A percentile compares a stretch with the other conserved stretches of the same genome.
phyloP scores from a whole-genome alignment of 2,888 invertebrate genomes.

The Crematogaster levior region DNA sequence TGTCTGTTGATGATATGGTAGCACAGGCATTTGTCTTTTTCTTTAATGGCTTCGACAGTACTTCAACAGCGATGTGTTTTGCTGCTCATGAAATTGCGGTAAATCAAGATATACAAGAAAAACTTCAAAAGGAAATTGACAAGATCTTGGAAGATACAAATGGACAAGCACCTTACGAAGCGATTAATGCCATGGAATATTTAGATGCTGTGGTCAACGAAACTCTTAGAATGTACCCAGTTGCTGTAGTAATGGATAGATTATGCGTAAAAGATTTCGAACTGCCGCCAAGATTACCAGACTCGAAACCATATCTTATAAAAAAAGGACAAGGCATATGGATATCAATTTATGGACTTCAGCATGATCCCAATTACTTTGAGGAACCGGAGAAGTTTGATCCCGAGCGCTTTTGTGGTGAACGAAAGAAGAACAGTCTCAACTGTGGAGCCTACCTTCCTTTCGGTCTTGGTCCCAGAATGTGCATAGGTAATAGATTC shows the following conservation, averaged over 20 bases:
- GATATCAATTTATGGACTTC: constrained; percentile 82
- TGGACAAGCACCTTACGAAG: neutral
- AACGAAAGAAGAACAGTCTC: constrained; percentile 82
- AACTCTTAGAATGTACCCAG: constrained; percentile 78
- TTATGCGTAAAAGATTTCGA: constrained; percentile 80
- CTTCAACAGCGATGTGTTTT: constrained; percentile 77
- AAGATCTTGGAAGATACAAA: no score
- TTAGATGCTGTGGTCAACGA: constrained; percentile 81
- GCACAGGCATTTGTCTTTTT: constrained; percentile 86
- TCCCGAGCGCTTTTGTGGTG: constrained; percentile 83
- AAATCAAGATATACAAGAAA: neutral
- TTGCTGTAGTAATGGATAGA: constrained; percentile 76
- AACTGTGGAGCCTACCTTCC: constrained; percentile 75
- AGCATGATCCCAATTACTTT: constrained; percentile 82
- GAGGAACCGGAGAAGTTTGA: constrained; percentile 83
- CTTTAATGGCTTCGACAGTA: constrained; percentile 81
- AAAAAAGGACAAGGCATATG: constrained; percentile 78
- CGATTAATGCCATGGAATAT: neutral
- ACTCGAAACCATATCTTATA: constrained; percentile 76
- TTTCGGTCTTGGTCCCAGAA: constrained; percentile 78
- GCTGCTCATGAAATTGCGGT: constrained; percentile 72
- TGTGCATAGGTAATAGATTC: constrained; percentile 83
- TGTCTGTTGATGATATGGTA: constrained; percentile 83
- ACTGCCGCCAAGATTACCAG: constrained; percentile 79
- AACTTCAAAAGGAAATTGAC: neutral